These are phyloP conservation scores for Chloroclystis v-ata DNA, from an alignment of 2,888 invertebrate species.

Conservation along the genomic window DNA sequence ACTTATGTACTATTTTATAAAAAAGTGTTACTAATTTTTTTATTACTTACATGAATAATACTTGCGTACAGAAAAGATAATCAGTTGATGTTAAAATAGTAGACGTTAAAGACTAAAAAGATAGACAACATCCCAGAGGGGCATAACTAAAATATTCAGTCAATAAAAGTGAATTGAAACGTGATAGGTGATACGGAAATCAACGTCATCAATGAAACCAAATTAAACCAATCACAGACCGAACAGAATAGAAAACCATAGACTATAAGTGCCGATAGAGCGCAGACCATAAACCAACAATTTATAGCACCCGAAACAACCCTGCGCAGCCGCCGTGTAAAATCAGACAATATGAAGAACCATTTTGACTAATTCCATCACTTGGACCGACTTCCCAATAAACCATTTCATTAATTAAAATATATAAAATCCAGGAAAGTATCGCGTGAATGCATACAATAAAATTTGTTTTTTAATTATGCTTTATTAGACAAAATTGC, in stretches of 20 bases:
- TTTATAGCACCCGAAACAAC: conserved; percentile 58
- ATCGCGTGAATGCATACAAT: conserved; percentile 65
- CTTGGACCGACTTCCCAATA: conserved; percentile 52
- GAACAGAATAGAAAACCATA: conserved; percentile 39
- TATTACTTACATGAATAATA: too few species aligned
- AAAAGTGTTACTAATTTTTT: too few species aligned
- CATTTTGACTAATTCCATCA: conserved; percentile 51
- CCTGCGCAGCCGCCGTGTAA: conserved; percentile 50
- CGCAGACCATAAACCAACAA: conserved; percentile 40
- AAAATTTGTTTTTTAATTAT: conserved; percentile 72
- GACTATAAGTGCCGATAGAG: conserved; percentile 26
- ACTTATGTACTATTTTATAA: background rate
- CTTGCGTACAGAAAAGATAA: too few species aligned
- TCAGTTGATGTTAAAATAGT: too few species aligned
- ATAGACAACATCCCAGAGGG: too few species aligned
- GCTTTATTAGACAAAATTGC: conserved; percentile 70
- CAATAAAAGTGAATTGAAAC: conserved; percentile 23
- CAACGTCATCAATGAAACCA: conserved; percentile 36
- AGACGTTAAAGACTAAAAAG: too few species aligned
- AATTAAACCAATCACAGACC: conserved; percentile 38
- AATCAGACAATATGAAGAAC: conserved; percentile 57
- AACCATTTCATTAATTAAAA: conserved; percentile 67
- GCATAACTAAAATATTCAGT: conserved; percentile 18
- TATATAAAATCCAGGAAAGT: conserved; percentile 41
- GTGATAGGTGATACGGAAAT: conserved; percentile 46